Percentiles rank a stretch among this genome's conserved stretches.
These are phyloP conservation scores for Chondrosia reniformis DNA, from an alignment of 37 sponge, comb jelly and placozoan species.

Conservation along the genomic window DNA sequence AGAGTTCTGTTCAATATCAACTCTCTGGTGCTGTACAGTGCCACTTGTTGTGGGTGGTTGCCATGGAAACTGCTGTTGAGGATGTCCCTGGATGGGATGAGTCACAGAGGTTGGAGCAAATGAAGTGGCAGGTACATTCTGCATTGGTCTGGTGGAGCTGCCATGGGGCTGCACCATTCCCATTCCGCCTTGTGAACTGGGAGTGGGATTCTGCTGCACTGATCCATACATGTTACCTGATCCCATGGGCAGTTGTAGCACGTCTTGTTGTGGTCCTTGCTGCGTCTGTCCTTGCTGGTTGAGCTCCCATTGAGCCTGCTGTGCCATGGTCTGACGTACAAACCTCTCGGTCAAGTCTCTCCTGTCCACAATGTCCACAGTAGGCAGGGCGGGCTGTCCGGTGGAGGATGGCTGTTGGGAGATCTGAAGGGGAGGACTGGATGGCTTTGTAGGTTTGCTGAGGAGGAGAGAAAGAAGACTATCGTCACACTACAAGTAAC, in stretches of 20 bases:
- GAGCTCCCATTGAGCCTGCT: neutral
- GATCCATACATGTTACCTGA: neutral
- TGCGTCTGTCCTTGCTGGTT: neutral
- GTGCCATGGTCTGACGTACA: slow-evolving; percentile 3
- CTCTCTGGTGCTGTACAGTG: neutral
- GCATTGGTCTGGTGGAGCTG: neutral
- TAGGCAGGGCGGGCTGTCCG: too few species aligned
- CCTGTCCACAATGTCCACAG: neutral
- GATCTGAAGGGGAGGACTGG: too few species aligned
- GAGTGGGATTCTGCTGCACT: neutral
- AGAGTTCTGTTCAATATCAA: neutral
- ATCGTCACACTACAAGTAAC: too few species aligned
- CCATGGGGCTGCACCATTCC: too few species aligned
- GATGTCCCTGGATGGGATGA: too few species aligned
- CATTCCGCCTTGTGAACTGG: neutral
- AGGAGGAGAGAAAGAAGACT: too few species aligned
- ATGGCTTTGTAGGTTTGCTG: too few species aligned
- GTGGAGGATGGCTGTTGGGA: too few species aligned
- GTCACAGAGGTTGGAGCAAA: neutral
- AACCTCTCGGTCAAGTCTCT: slow-evolving; percentile 3
- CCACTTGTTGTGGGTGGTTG: too few species aligned
- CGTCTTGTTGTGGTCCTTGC: neutral
- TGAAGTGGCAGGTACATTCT: neutral
- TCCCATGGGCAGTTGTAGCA: neutral
- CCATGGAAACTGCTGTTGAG: too few species aligned